Evolutionary conservation across 1,140 invertebrate species (phyloP).

Genomic region (Gryon sp.): DNA sequence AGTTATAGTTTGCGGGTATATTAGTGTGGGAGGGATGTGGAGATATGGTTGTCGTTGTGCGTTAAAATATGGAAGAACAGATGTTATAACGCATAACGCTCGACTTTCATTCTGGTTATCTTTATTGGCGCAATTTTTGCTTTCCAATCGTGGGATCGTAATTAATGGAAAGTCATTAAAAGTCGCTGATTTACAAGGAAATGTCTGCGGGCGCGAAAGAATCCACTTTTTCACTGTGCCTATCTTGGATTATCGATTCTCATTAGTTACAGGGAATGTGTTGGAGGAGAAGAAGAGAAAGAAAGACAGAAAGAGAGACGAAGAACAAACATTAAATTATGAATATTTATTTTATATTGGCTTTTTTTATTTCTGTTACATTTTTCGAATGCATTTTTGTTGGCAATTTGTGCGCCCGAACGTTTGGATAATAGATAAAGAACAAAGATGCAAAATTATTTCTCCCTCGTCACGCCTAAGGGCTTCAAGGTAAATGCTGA

Average conservation of each 20-base stretch:
- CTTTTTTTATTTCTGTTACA: slow-evolving; percentile 12
- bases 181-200: slow-evolving; percentile 32
- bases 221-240: slow-evolving; percentile 12
- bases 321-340: no score
- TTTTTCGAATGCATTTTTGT: no score
- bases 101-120: slow-evolving; percentile 45
- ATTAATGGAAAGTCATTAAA: slow-evolving; percentile 38
- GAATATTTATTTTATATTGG: neutral
- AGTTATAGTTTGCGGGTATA: slow-evolving; percentile 41
- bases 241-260: neutral
- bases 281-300: no score
- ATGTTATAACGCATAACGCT: slow-evolving; percentile 24
- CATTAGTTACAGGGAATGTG: no score
- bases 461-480: slow-evolving; percentile 45
- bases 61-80: slow-evolving; percentile 44
- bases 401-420: no score
- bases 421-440: slow-evolving; percentile 36
- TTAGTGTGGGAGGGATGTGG: slow-evolving; percentile 44
- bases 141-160: slow-evolving; percentile 42
- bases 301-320: no score
- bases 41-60: slow-evolving; percentile 16
- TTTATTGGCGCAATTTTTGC: slow-evolving; percentile 45
- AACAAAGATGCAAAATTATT: slow-evolving; percentile 46
- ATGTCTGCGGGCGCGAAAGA: neutral
- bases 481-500: slow-evolving; percentile 54